Conservation (phyloP, 2,797 vertebrate genomes). For the Dermochelys coriacea region DNA sequence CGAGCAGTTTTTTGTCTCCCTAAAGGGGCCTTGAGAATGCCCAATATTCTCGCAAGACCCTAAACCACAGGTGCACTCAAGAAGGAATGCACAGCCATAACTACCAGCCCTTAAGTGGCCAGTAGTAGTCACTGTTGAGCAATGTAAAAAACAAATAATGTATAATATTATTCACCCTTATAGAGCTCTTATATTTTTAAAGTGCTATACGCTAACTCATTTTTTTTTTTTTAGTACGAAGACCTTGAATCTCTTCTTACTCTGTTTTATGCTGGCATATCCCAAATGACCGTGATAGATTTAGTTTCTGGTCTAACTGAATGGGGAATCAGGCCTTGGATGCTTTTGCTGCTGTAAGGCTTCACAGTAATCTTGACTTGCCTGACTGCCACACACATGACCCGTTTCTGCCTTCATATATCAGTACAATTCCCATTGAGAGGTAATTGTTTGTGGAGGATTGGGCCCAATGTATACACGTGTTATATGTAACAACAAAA, state of each 20-base stretch:
- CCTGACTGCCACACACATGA: neutral
- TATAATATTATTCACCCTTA: neutral
- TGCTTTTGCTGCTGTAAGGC: neutral
- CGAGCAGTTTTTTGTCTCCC: neutral
- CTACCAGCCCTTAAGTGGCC: neutral
- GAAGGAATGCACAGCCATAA: neutral
- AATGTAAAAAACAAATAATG: neutral
- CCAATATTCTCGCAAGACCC: neutral
- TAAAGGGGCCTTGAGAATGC: neutral
- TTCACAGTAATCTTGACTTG: neutral
- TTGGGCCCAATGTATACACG: neutral
- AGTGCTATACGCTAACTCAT: neutral
- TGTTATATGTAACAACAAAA: neutral
- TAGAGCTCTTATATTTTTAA: neutral
- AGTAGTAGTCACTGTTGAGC: neutral
- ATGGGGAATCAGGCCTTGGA: neutral
- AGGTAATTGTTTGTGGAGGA: neutral
- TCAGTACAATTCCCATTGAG: neutral
- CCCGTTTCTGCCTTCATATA: neutral
- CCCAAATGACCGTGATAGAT: neutral
- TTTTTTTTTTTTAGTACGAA: neutral
- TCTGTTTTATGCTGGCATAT: neutral
- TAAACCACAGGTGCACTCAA: accelerated
- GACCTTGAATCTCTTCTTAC: neutral
- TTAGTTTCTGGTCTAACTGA: neutral